phyloP scores from a whole-genome alignment of 2,113 vertebrate genomes.

The Dipodomys ordii region DNA sequence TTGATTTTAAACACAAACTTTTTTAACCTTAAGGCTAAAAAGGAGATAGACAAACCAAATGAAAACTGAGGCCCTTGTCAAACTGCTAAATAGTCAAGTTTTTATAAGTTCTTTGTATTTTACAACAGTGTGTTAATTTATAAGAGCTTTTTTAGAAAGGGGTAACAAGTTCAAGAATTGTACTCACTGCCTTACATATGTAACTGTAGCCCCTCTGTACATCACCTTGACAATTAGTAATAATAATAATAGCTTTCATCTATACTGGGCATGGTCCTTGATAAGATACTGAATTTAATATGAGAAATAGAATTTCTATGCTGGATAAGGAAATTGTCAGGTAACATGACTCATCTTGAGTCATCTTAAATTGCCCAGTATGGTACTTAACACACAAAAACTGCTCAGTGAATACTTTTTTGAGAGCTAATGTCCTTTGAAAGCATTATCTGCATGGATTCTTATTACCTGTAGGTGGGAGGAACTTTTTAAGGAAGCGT shows the following conservation, averaged over 20 bases:
- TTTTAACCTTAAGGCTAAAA: constrained; percentile 30
- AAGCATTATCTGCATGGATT: neutral
- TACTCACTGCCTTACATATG: no score
- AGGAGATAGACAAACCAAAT: neutral
- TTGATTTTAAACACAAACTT: constrained; percentile 43
- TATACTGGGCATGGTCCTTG: neutral
- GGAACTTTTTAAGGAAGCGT: constrained; percentile 8
- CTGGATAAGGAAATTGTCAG: neutral
- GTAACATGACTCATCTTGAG: neutral
- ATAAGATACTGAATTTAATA: neutral
- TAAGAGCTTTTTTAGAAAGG: neutral
- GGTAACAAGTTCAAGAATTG: no score
- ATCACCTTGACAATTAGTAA: no score
- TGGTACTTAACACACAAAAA: neutral
- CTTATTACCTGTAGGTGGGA: neutral
- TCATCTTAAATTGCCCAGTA: neutral
- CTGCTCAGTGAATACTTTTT: neutral
- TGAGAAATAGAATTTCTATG: constrained; percentile 29
- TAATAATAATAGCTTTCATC: no score
- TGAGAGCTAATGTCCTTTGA: neutral
- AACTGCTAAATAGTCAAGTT: neutral
- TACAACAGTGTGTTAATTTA: neutral
- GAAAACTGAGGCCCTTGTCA: neutral
- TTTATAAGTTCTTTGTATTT: neutral
- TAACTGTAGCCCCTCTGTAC: no score